Percentiles rank a stretch among this genome's conserved stretches.
Evolutionary conservation across 2,113 vertebrate genomes (phyloP).

Genomic region (Piprites chloris): DNA sequence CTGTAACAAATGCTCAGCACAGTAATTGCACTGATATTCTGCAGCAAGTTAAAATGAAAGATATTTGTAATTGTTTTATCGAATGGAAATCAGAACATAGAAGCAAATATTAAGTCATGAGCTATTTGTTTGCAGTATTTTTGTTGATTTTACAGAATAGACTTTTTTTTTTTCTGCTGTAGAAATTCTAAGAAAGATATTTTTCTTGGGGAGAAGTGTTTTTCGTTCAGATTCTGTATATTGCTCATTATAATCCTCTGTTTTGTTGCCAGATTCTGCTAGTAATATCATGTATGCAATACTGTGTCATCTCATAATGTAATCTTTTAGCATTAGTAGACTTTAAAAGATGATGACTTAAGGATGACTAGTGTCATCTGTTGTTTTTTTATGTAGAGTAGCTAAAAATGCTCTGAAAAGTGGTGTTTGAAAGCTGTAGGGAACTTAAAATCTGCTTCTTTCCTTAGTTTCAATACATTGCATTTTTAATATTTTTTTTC

Average conservation of each 20-base stretch:
- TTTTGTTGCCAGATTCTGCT: neutral
- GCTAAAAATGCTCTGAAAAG: neutral
- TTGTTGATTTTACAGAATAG: neutral
- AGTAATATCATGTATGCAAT: neutral
- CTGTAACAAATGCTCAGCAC: neutral
- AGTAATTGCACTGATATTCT: neutral
- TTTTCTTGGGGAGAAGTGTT: neutral
- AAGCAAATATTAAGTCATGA: neutral
- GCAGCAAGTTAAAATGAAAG: neutral
- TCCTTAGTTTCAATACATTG: neutral
- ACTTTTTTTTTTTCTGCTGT: neutral
- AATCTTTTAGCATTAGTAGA: neutral
- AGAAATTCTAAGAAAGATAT: neutral
- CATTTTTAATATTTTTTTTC: neutral
- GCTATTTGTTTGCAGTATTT: neutral
- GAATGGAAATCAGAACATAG: neutral
- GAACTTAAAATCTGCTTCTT: neutral
- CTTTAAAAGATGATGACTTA: neutral
- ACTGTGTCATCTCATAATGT: neutral
- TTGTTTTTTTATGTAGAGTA: neutral
- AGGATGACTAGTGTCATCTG: neutral
- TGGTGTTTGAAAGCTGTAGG: neutral
- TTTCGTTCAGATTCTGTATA: neutral
- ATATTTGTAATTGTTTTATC: neutral
- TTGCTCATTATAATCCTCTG: neutral